Evolutionary conservation across 2,113 vertebrate genomes (phyloP), one percentile per base, ranked within the genome.

Genomic region (Abramis brama): DNA sequence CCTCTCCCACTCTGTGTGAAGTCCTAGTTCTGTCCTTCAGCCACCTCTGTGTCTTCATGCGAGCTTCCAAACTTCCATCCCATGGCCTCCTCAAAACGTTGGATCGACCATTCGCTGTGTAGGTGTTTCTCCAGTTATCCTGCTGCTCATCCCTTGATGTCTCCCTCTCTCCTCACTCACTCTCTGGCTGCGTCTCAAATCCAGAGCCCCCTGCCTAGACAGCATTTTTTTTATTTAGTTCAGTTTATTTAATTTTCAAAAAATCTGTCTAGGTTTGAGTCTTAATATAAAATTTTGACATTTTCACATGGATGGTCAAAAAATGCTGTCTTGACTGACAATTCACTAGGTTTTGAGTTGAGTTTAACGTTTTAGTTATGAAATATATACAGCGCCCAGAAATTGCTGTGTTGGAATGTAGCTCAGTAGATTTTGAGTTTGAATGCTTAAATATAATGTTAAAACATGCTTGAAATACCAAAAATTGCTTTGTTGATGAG

Each of bases 31-130:
- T 83, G 82, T 83, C 79, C 79, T 77, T 77, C 88, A 75, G 52
- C 57, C 66, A 82, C 57, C 79, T 82, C 62, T 79, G 43, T 89
- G 83, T 85, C 86, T 87, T 89, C 73, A 73, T 82, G 73, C 59
- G 30, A 78, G 77, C 76, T 81, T 89, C 52, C 70, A 86, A 86
- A 81, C 77, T 62, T 86, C 17, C 50, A 85, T 82, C 77, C 52
- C 36, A 2, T 79, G 77, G 64, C n/a, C 66, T 57, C 77, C 66
- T 68, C 68, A 62, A 88, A 43, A 79, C 23, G 9, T 70, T 23
- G 17, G 62, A 82, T 70, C n/a, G 9, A 80, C 79, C 9, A 15
- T 73, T 82, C 59, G 55, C 81, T 73, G 45, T 88, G 79, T 79
- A 82, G 83, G 77, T 89, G 88, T 85, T 43, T 77, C 66, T 82